These are phyloP conservation scores for Odontophorus gujanensis DNA, from an alignment of 2,113 vertebrate species.

Conservation along the genomic window DNA sequence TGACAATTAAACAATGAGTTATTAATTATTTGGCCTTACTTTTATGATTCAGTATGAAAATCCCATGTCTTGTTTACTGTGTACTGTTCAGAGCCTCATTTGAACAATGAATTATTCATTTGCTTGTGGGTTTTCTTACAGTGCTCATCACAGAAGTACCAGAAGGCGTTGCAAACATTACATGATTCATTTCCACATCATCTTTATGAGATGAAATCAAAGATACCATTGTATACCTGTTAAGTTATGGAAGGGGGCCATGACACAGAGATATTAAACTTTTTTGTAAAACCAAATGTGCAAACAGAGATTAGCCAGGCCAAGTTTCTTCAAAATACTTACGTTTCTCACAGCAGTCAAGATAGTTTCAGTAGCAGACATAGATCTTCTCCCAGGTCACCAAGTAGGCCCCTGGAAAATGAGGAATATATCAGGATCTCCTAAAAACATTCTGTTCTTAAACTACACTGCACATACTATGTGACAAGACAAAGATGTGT, in stretches of 20 bases:
- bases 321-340: not conserved
- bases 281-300: not conserved
- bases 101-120: conserved; percentile 61
- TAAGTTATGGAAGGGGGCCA: not conserved
- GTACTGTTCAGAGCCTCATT: not conserved
- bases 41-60: not conserved
- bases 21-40: conserved; percentile 9
- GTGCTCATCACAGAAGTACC: conserved; percentile 43
- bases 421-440: not conserved
- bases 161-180: conserved; percentile 27
- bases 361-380: not conserved
- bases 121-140: conserved; percentile 37
- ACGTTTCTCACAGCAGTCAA: not conserved
- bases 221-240: conserved; percentile 19
- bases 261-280: not conserved
- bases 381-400: not conserved
- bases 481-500: not conserved
- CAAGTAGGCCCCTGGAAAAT: not conserved
- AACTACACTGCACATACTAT: not conserved
- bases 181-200: conserved; percentile 46
- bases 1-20: not conserved
- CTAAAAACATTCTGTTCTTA: not conserved
- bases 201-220: conserved; percentile 39
- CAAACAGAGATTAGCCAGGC: not conserved
- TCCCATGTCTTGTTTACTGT: conserved; percentile 14